phyloP scores from a whole-genome alignment of 2,113 vertebrate genomes.

The Anseranas semipalmata region DNA sequence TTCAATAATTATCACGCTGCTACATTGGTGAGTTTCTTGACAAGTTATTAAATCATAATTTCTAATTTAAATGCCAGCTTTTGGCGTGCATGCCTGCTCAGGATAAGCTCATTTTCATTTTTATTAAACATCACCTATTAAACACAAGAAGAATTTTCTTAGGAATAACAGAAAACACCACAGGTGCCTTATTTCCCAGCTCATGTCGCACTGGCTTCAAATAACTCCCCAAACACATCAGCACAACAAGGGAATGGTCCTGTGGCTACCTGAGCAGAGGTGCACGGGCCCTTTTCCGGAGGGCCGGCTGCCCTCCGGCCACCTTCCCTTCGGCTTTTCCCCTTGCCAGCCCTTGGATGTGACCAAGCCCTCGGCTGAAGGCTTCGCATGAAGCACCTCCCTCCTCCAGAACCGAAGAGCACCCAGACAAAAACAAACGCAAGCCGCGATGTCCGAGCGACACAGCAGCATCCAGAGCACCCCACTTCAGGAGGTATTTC shows the following conservation, averaged over 20 bases:
- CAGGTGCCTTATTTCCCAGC: constrained; percentile 44
- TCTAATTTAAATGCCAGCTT: constrained; percentile 74
- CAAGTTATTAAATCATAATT: constrained; percentile 76
- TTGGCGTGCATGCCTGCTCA: constrained; percentile 60
- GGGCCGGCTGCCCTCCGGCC: no score
- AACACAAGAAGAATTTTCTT: constrained; percentile 57
- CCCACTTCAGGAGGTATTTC: rapidly evolving
- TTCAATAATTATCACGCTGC: constrained; percentile 59
- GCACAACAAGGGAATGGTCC: not conserved
- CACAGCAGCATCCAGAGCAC: not conserved
- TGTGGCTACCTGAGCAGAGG: not conserved
- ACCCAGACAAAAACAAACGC: rapidly evolving
- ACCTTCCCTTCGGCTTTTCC: not conserved
- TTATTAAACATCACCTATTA: constrained; percentile 72
- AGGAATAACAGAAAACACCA: constrained; percentile 49
- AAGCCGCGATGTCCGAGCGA: rapidly evolving
- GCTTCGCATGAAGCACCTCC: not conserved
- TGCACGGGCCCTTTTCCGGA: not conserved
- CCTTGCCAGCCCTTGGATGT: not conserved
- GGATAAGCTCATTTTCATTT: constrained; percentile 74
- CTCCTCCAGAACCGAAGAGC: rapidly evolving
- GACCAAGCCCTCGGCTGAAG: not conserved
- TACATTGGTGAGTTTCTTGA: constrained; percentile 59
- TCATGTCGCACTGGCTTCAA: not conserved
- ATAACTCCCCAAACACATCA: not conserved